These are phyloP conservation scores for Tenthredo mesomela DNA, from an alignment of 2,888 invertebrate species.

Conservation along the genomic window DNA sequence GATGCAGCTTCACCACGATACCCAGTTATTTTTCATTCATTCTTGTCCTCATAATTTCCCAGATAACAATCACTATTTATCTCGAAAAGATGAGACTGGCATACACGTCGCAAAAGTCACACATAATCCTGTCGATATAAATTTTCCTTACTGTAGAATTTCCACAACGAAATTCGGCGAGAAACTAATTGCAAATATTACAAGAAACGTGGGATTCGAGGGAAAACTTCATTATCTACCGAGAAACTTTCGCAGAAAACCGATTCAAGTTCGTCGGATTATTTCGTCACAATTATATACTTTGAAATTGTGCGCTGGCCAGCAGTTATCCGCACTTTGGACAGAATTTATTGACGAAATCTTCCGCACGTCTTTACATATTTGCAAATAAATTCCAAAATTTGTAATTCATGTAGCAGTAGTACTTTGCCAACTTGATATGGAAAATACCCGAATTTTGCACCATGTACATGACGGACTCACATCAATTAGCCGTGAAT, in stretches of 20 bases:
- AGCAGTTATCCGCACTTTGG: no score
- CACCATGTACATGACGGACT: background rate
- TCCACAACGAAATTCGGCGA: background rate
- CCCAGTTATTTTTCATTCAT: no score
- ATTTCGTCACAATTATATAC: background rate
- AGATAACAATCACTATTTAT: no score
- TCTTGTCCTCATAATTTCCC: no score
- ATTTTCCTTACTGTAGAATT: background rate
- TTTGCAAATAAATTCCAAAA: background rate
- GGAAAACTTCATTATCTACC: background rate
- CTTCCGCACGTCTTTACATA: background rate
- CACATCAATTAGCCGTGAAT: background rate
- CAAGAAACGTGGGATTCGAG: background rate
- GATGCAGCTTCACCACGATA: no score
- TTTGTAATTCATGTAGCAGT: no score
- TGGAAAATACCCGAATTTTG: background rate
- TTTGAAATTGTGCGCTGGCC: background rate
- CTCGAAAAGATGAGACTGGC: no score
- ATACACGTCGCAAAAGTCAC: background rate
- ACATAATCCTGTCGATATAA: background rate
- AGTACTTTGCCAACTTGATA: background rate
- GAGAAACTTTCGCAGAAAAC: background rate
- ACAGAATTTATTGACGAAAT: background rate
- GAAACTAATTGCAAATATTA: background rate
- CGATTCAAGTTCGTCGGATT: background rate